phyloP scores from a whole-genome alignment of 2,113 vertebrate genomes.

The Epinephelus lanceolatus region DNA sequence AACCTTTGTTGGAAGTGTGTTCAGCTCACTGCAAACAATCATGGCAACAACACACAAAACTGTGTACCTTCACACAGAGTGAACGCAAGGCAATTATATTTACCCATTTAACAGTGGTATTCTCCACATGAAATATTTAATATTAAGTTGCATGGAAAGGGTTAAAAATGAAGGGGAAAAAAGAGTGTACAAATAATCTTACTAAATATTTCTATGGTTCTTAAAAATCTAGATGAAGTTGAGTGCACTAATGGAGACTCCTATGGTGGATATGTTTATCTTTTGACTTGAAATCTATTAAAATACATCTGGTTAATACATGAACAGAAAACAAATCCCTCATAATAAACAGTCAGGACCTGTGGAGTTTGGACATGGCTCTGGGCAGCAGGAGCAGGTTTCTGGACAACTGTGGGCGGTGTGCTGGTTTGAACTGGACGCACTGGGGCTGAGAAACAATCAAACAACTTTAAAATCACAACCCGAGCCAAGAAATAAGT shows the following conservation, averaged over 20 bases:
- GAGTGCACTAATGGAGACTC: background rate
- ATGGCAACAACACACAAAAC: no score
- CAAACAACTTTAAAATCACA: constrained; percentile 13
- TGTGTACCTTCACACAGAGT: background rate
- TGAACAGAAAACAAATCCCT: background rate
- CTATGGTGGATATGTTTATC: background rate
- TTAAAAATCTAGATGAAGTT: background rate
- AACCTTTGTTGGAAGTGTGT: background rate
- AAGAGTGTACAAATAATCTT: background rate
- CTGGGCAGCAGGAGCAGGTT: constrained; percentile 80
- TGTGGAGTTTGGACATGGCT: constrained; percentile 81
- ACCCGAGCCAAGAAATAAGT: background rate
- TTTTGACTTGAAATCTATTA: background rate
- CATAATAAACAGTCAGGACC: constrained; percentile 74
- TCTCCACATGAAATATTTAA: background rate
- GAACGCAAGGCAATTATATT: background rate
- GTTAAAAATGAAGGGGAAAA: background rate
- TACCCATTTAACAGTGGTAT: no score
- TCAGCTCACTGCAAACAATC: background rate
- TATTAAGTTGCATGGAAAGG: background rate
- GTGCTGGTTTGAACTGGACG: constrained; percentile 79
- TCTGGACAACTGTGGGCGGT: constrained; percentile 79
- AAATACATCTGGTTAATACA: background rate
- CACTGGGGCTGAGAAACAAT: constrained; percentile 64
- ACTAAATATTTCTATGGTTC: background rate